Conservation (phyloP, 2,888 invertebrate species). For the Leptinotarsa juncta region DNA sequence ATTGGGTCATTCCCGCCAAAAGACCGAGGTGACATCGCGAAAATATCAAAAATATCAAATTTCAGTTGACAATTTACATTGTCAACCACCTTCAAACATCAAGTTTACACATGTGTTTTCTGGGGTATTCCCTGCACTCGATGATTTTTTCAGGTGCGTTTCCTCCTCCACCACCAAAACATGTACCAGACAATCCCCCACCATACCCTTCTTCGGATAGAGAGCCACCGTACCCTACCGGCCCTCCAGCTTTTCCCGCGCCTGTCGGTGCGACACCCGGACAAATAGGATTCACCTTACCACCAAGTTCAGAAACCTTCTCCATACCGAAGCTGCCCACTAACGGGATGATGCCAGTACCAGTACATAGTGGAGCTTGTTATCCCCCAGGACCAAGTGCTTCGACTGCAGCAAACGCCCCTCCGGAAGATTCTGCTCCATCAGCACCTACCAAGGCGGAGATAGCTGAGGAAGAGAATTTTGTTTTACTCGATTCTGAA, state of each 20-base stretch:
- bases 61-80: no score
- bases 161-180: not conserved
- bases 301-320: not conserved
- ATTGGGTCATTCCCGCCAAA: no score
- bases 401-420: conserved; percentile 9
- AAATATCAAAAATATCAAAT: no score
- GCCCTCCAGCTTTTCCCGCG: not conserved
- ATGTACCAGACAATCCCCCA: not conserved
- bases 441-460: conserved; percentile 13
- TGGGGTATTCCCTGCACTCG: no score
- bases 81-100: no score
- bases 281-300: conserved; percentile 10
- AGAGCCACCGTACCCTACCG: not conserved
- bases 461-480: conserved; percentile 1
- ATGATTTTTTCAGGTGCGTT: not conserved
- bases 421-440: not conserved
- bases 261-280: not conserved
- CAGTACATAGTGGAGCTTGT: conserved; percentile 16
- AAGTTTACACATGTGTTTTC: no score
- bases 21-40: no score
- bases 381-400: conserved; percentile 1
- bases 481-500: not conserved
- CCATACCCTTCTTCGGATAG: not conserved
- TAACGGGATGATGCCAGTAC: conserved; percentile 19
- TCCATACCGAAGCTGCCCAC: not conserved